These are phyloP conservation scores for Dryobates pubescens DNA, from an alignment of 2,797 vertebrate genomes.

Conservation along the genomic window DNA sequence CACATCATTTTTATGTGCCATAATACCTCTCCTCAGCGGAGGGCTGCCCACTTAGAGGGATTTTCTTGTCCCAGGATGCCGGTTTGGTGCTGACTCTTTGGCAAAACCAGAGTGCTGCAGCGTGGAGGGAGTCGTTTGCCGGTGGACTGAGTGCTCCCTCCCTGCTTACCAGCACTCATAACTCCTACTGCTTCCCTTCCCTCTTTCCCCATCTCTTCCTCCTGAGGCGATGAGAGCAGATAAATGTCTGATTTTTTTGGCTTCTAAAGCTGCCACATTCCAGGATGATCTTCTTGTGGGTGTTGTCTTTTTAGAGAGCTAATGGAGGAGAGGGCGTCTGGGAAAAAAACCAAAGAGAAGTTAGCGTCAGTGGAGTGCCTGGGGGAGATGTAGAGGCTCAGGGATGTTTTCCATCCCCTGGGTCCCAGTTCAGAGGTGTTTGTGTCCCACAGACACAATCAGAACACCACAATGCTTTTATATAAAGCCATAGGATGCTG, in stretches of 20 bases:
- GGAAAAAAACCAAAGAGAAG: neutral
- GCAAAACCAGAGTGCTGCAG: constrained; percentile 12
- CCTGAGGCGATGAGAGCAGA: neutral
- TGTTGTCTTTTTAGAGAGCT: neutral
- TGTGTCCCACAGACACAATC: neutral
- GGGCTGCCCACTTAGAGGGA: neutral
- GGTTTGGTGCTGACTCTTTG: constrained; percentile 21
- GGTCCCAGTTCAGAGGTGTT: neutral
- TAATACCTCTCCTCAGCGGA: constrained; percentile 20
- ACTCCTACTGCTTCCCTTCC: neutral
- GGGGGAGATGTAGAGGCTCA: neutral
- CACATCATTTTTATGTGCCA: constrained; percentile 43
- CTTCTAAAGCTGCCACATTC: neutral
- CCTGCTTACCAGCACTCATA: neutral
- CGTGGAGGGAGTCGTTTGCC: neutral
- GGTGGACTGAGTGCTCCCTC: neutral
- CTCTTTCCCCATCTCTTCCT: neutral
- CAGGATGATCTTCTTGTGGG: neutral
- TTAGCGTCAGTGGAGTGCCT: neutral
- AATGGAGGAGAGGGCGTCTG: neutral
- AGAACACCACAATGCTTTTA: neutral
- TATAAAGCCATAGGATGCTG: neutral
- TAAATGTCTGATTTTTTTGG: neutral
- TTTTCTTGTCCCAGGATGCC: neutral
- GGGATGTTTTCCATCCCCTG: neutral